Percentiles rank a stretch among this genome's conserved stretches.
Conservation (phyloP, 2,113 vertebrate genomes). For the Pongo pygmaeus region DNA sequence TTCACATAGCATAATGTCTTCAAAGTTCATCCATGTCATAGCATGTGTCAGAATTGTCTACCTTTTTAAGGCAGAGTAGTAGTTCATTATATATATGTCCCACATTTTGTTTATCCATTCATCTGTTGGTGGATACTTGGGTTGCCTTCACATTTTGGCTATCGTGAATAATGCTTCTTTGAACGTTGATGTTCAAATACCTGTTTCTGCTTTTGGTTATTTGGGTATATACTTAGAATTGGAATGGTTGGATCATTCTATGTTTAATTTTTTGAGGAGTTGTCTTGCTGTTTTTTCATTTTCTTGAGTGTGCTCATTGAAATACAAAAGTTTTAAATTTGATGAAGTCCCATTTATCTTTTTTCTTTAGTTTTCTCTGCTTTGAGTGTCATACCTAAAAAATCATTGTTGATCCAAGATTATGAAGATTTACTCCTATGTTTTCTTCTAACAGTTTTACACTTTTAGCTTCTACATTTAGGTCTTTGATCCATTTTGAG, state of each 20-base stretch:
- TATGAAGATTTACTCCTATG: background rate
- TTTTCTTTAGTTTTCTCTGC: background rate
- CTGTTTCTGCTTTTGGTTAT: slow-evolving; percentile 1
- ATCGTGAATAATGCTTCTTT: slow-evolving; percentile 1
- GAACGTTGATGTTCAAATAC: background rate
- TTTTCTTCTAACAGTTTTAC: background rate
- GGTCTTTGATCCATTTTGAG: background rate
- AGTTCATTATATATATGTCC: background rate
- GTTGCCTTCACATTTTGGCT: slow-evolving; percentile 17
- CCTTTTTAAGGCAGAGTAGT: background rate
- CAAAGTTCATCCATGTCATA: background rate
- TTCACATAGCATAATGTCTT: background rate
- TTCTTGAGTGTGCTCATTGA: background rate
- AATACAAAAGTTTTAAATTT: slow-evolving; percentile 1
- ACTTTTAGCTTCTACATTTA: slow-evolving; percentile 20
- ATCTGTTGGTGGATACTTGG: background rate
- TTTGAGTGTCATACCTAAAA: background rate
- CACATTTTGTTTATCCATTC: background rate
- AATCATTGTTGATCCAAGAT: background rate
- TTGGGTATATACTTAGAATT: background rate
- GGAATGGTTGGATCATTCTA: slow-evolving; percentile 28
- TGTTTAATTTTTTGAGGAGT: slow-evolving; percentile 9
- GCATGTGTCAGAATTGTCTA: background rate
- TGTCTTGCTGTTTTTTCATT: background rate
- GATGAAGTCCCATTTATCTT: background rate